Evolutionary conservation across 2,113 vertebrate species (phyloP), one percentile per base, ranked within the genome.

Genomic region (Lamprologus callipterus): DNA sequence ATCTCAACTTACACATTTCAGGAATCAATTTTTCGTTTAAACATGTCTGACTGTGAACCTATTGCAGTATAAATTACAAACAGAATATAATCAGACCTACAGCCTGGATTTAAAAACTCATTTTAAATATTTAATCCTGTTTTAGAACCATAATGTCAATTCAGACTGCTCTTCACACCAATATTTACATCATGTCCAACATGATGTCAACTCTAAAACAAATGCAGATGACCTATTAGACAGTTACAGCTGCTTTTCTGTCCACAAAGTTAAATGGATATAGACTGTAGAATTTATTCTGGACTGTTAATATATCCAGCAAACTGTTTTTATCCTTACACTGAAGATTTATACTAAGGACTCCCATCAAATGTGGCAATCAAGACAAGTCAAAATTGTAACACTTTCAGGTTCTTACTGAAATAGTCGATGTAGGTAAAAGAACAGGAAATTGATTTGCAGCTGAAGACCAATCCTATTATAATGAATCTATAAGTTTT

Each of bases 291-390:
- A 28, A 11, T 47, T 75, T 19, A 47, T 75, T 75, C 23, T 5
- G 14, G 9, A 63, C 60, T 65, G 60, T 31, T 65, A 65, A 65
- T n/a, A 65, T 12, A 65, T 35, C 17, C 9, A n/a, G 60, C 10
- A 65, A 65, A 63, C 60, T 63, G 31, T 35, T 35, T 63, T n/a
- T 63, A 35, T 63, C 58, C 9, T 63, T 63, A n/a, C 58, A 63
- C 17, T 35, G 58, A 7, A 35, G 6, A 63, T 0, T 5, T 63
- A 63, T 5, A 35, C 0, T 63, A 35, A 12, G 31, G 31, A n/a
- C 58, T 35, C 3, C 31, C 9, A 0, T 63, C 31, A 63, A 63
- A 63, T 35, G 42, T 75, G 40, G 23, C 42, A 75, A 31, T 49
- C 23, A 75, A 31, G 70, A 75, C 42, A 75, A 49, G 42, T 49